A percentile compares a stretch with the other conserved stretches of the same genome.
Evolutionary conservation across 2,797 vertebrate species (phyloP).

Genomic region (Cossypha niveicapilla): DNA sequence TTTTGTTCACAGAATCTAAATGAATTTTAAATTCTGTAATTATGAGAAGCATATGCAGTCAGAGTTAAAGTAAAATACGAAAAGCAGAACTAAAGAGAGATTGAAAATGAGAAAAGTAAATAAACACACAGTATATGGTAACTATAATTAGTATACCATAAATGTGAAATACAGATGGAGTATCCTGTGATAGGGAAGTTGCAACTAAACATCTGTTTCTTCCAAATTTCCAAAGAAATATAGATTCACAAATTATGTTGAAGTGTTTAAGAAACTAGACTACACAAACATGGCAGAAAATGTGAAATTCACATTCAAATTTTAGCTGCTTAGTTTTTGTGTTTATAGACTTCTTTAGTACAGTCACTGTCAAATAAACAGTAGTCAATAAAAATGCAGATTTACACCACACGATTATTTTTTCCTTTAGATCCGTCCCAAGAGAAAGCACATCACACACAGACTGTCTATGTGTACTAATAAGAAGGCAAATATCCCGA

Average conservation of each 20-base stretch:
- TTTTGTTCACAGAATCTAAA: background rate
- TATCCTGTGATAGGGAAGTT: background rate
- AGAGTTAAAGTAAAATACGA: background rate
- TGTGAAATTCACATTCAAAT: background rate
- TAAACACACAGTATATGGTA: background rate
- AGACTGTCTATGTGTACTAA: accelerated
- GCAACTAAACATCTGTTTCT: background rate
- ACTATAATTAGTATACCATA: background rate
- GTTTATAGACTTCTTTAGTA: background rate
- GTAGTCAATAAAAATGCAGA: background rate
- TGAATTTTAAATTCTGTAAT: background rate
- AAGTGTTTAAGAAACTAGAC: background rate
- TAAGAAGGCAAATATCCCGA: background rate
- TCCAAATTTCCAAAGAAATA: background rate
- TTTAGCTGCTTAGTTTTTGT: background rate
- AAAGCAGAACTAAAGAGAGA: background rate
- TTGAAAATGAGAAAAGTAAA: background rate
- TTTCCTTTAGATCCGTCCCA: background rate
- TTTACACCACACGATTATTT: background rate
- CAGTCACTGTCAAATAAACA: background rate
- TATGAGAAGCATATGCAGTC: background rate
- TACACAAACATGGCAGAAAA: background rate
- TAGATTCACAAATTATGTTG: background rate
- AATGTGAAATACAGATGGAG: background rate
- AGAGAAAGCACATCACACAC: background rate